Conservation (phyloP, 2,113 vertebrate genomes). For the Pteronura brasiliensis region DNA sequence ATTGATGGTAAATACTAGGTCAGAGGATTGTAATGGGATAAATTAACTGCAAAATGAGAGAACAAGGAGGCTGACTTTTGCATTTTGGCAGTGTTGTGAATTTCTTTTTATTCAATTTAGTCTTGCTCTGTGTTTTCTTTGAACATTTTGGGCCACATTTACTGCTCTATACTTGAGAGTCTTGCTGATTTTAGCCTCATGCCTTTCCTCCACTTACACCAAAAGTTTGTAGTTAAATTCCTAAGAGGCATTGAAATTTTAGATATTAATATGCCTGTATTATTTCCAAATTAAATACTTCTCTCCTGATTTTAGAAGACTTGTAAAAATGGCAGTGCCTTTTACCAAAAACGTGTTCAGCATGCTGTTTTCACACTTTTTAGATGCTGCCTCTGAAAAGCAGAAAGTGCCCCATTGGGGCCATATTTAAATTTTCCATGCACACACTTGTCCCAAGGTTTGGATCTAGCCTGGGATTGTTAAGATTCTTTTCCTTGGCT, state of each 20-base stretch:
- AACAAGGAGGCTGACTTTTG: constrained; percentile 31
- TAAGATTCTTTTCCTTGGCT: constrained; percentile 27
- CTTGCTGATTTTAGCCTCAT: neutral
- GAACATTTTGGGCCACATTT: constrained; percentile 24
- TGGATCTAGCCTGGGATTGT: neutral
- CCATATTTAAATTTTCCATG: neutral
- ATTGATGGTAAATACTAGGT: neutral
- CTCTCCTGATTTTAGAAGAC: neutral
- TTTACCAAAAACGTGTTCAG: neutral
- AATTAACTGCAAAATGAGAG: constrained; percentile 36
- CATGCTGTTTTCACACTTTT: neutral
- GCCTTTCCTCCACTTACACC: neutral
- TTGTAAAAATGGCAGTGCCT: neutral
- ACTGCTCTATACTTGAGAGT: neutral
- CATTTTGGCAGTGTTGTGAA: constrained; percentile 5
- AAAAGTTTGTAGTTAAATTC: constrained; percentile 35
- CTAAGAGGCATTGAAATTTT: neutral
- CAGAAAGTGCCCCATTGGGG: neutral
- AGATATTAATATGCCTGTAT: neutral
- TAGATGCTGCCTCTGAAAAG: neutral
- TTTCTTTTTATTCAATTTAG: neutral
- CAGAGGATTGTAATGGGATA: neutral
- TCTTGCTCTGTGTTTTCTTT: constrained; percentile 23
- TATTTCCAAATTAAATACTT: constrained; percentile 30
- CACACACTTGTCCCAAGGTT: neutral